These are phyloP conservation scores for Drosophila erecta DNA, from an alignment of 1,140 invertebrate genomes.

Conservation along the genomic window DNA sequence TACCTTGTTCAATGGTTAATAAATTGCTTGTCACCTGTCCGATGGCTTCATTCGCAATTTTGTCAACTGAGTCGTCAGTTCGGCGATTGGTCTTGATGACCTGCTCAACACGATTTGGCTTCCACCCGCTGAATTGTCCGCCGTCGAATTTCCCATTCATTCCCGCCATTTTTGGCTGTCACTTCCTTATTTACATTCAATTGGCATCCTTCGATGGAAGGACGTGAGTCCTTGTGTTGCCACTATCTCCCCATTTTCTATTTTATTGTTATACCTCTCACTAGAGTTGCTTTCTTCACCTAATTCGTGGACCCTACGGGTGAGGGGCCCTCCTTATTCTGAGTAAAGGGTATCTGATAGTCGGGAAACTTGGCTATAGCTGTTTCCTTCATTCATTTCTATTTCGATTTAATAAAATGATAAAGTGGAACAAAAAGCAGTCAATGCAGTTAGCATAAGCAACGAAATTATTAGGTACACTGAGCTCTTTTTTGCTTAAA, in stretches of 20 bases:
- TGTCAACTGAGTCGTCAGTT: slow-evolving; percentile 33
- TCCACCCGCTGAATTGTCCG: slow-evolving; percentile 11
- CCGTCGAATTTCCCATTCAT: slow-evolving; percentile 24
- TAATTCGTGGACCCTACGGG: too few relatives aligned
- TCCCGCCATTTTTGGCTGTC: slow-evolving; percentile 54
- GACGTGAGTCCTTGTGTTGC: slow-evolving; percentile 24
- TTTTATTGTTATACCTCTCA: slow-evolving; percentile 35
- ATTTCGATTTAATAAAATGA: slow-evolving; percentile 77
- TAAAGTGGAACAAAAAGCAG: slow-evolving; percentile 35
- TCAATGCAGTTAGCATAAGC: slow-evolving; percentile 13
- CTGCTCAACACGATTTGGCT: slow-evolving; percentile 50
- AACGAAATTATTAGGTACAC: slow-evolving; percentile 54
- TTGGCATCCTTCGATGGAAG: slow-evolving; percentile 58
- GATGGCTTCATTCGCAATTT: slow-evolving; percentile 53
- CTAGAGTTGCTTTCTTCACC: too few relatives aligned
- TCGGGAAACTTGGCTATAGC: too few relatives aligned
- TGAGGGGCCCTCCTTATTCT: too few relatives aligned
- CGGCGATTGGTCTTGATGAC: slow-evolving; percentile 40
- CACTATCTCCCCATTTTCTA: slow-evolving; percentile 39
- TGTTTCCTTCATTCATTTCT: slow-evolving; percentile 35
- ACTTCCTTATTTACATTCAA: slow-evolving; percentile 71
- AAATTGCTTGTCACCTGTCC: slow-evolving; percentile 55
- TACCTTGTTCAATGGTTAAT: slow-evolving; percentile 5
- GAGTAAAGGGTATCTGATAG: too few relatives aligned
- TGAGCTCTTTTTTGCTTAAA: slow-evolving; percentile 6